Evolutionary conservation across 2,888 invertebrate genomes (phyloP).

Genomic region (Allophyes oxyacanthae): DNA sequence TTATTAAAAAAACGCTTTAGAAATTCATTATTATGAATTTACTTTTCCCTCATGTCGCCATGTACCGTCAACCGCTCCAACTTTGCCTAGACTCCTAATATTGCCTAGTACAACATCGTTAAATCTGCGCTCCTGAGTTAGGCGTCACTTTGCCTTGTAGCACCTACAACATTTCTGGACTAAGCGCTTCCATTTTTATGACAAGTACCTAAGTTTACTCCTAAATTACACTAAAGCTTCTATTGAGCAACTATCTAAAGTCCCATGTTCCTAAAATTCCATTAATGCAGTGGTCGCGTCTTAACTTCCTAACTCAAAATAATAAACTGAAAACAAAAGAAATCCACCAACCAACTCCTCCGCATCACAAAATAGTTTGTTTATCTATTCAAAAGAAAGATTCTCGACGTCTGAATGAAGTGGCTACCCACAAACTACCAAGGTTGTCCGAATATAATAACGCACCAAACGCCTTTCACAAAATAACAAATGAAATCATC

Average conservation of each 20-base stretch:
- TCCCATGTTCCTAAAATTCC: background rate
- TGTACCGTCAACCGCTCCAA: too few relatives aligned
- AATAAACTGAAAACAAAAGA: slow-evolving; percentile 47
- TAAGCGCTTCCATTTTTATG: too few relatives aligned
- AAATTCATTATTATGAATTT: too few relatives aligned
- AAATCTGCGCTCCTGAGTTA: too few relatives aligned
- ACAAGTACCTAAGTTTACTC: too few relatives aligned
- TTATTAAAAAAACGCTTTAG: too few relatives aligned
- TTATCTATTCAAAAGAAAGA: slow-evolving; percentile 53
- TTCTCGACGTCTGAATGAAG: slow-evolving; percentile 43
- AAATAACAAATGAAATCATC: slow-evolving; percentile 64
- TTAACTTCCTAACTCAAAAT: slow-evolving; percentile 10
- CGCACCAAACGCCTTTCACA: slow-evolving; percentile 62
- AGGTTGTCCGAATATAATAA: slow-evolving; percentile 56
- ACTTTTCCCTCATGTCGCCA: too few relatives aligned
- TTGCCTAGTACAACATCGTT: too few relatives aligned
- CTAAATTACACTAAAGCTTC: too few relatives aligned
- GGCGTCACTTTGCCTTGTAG: too few relatives aligned
- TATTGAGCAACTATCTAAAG: slow-evolving; percentile 1
- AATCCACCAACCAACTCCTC: slow-evolving; percentile 16
- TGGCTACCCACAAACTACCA: slow-evolving; percentile 53
- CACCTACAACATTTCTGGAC: too few relatives aligned
- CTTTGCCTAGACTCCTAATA: too few relatives aligned
- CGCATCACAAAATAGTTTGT: slow-evolving; percentile 45
- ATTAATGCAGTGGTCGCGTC: slow-evolving; percentile 12